Conservation (phyloP, 2,888 invertebrate genomes). For the Sacculina carcini region DNA sequence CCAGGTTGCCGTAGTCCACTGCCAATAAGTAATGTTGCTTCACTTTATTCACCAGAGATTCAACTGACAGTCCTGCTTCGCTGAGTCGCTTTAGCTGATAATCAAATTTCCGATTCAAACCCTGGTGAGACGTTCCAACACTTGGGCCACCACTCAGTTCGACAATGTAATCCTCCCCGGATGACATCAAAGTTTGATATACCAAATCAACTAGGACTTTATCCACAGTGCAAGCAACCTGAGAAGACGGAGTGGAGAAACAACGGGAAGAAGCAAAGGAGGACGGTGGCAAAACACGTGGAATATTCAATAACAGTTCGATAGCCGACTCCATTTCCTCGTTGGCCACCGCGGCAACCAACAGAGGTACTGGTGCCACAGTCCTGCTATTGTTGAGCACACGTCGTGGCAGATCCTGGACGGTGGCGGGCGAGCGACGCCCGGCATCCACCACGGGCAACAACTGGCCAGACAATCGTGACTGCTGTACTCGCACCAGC, state of each 20-base stretch:
- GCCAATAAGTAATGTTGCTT: neutral
- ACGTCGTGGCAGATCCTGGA: slow-evolving; percentile 14
- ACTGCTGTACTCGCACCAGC: slow-evolving; percentile 16
- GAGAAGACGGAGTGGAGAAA: too few relatives aligned
- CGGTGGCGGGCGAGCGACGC: slow-evolving; percentile 10
- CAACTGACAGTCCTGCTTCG: too few relatives aligned
- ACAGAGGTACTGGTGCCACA: neutral
- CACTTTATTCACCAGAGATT: neutral
- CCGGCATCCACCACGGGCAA: slow-evolving; percentile 16
- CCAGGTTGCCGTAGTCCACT: neutral
- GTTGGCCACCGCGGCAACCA: neutral
- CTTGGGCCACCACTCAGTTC: too few relatives aligned
- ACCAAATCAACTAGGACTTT: too few relatives aligned
- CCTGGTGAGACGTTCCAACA: too few relatives aligned
- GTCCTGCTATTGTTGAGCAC: neutral
- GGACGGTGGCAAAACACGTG: neutral
- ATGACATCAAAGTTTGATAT: too few relatives aligned
- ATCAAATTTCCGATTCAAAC: too few relatives aligned
- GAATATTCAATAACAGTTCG: too few relatives aligned
- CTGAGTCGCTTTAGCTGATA: neutral
- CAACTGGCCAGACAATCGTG: slow-evolving; percentile 10
- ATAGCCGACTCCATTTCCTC: neutral
- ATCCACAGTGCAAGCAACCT: too few relatives aligned
- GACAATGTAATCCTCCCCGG: too few relatives aligned
- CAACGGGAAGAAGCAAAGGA: neutral